Conservation (phyloP, 2,888 invertebrate species). For the Molanna angustata region DNA sequence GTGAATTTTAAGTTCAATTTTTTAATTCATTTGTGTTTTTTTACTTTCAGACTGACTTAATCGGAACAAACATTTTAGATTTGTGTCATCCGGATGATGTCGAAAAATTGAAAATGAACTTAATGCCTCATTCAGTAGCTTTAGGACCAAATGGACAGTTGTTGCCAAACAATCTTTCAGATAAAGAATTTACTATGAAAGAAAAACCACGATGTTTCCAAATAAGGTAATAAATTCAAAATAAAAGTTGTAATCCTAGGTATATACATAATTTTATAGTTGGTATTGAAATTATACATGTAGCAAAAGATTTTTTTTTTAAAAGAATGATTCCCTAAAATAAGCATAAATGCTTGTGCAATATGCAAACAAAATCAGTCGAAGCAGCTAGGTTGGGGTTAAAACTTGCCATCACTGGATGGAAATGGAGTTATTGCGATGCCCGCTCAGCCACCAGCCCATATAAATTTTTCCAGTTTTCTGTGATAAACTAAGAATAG, state of each 20-base stretch:
- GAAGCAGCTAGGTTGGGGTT: too few species aligned
- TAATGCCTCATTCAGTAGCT: conserved; percentile 52
- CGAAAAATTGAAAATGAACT: conserved; percentile 62
- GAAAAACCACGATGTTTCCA: conserved; percentile 43
- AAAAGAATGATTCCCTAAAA: too few species aligned
- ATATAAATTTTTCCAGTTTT: too few species aligned
- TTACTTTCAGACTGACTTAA: conserved; percentile 76
- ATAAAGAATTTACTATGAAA: conserved; percentile 34
- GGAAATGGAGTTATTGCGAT: too few species aligned
- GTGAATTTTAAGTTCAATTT: not conserved
- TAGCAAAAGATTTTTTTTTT: not conserved
- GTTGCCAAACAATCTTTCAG: conserved; percentile 37
- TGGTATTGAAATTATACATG: too few species aligned
- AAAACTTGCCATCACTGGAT: not conserved
- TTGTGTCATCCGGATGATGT: conserved; percentile 73
- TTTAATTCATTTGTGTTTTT: conserved; percentile 29
- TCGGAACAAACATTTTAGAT: conserved; percentile 75
- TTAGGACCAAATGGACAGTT: conserved; percentile 56
- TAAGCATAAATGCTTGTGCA: too few species aligned
- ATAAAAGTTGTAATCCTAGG: too few species aligned
- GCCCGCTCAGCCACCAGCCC: too few species aligned
- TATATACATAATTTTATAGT: too few species aligned
- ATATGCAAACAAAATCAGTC: too few species aligned
- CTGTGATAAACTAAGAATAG: too few species aligned
- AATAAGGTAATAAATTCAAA: conserved; percentile 43